Conservation (phyloP, 2,888 invertebrate genomes). For the Cecidostiba fungosa region DNA sequence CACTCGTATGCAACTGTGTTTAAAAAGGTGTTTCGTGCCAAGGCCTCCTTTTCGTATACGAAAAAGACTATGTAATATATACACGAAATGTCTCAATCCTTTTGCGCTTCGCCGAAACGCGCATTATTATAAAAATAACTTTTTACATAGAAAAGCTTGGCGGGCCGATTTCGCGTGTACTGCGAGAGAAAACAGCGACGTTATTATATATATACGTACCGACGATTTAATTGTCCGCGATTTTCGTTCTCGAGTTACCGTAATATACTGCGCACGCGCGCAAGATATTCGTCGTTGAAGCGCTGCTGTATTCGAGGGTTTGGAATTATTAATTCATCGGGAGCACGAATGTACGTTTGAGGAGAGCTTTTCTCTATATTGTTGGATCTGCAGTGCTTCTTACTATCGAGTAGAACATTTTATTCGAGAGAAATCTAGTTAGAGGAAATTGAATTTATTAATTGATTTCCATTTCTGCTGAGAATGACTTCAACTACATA, state of each 20-base stretch:
- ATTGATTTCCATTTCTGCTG: not conserved
- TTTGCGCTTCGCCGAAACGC: conserved; percentile 36
- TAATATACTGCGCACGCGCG: not conserved
- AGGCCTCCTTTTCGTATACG: conserved; percentile 50
- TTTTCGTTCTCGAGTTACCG: not conserved
- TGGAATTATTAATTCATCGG: not conserved
- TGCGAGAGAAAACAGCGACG: not conserved
- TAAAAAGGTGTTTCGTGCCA: conserved; percentile 58
- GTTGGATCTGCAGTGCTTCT: too few relatives aligned
- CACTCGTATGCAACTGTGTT: conserved; percentile 62
- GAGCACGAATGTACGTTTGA: not conserved
- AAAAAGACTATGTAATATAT: conserved; percentile 32
- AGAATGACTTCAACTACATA: not conserved
- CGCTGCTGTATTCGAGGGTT: not conserved
- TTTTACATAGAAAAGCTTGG: conserved; percentile 43
- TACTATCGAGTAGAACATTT: too few relatives aligned
- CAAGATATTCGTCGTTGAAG: not conserved
- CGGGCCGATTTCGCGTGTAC: conserved; percentile 18
- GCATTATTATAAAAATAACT: conserved; percentile 52
- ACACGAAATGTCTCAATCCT: conserved; percentile 54
- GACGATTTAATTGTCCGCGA: conserved; percentile 23
- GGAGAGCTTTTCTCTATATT: not conserved
- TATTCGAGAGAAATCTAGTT: too few relatives aligned
- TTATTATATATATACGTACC: too few relatives aligned
- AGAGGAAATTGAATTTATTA: not conserved